Evolutionary conservation across 2,113 vertebrate species (phyloP), one percentile per base, ranked within the genome.

Genomic region (Cinclus cinclus): DNA sequence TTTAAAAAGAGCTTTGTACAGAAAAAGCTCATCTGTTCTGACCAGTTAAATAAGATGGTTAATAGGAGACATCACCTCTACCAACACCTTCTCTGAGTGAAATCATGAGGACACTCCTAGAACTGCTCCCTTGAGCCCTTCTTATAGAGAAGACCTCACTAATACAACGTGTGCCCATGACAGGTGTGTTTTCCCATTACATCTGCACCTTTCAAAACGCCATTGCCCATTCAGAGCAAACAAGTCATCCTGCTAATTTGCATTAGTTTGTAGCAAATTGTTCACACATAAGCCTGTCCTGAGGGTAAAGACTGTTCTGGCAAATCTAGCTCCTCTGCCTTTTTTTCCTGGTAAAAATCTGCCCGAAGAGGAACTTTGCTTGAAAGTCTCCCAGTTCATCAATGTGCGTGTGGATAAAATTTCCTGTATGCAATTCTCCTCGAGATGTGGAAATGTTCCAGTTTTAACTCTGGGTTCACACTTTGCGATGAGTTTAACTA

Each of bases 281-380:
- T 74, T 95, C 46, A 80, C 50, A 62, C 30, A 5, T 14, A 64
- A 49, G 13, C 17, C 50, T 93, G 55, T 88, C 74, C 88, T 67
- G 59, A 77, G 71, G 82, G 68, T 73, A 70, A 70, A 74, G 33
- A 16, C 44, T 77, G 10, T 93, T 92, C 75, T 0, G 5, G 79
- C 55, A 92, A 86, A 82, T 90, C 75, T 58, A 65, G 82, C 78
- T 76, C 60, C 28, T 80, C 82, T 69, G 46, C 79, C 69, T 83
- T 85, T 69, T 83, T 87, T 75, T 31, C 18, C 63, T 73, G 84
- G n/a, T 80, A 69, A 89, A 92, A 96, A 70, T 59, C 53, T 83
- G 71, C 35, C 68, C 28, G 68, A 83, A 93, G 80, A 59, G 33
- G 73, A 89, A 42, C 15, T 78, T 74, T 65, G 12, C 71, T 70